phyloP scores from a whole-genome alignment of 30 jellyfish, hydroid and myxozoan species.

The Mastigias papua region DNA sequence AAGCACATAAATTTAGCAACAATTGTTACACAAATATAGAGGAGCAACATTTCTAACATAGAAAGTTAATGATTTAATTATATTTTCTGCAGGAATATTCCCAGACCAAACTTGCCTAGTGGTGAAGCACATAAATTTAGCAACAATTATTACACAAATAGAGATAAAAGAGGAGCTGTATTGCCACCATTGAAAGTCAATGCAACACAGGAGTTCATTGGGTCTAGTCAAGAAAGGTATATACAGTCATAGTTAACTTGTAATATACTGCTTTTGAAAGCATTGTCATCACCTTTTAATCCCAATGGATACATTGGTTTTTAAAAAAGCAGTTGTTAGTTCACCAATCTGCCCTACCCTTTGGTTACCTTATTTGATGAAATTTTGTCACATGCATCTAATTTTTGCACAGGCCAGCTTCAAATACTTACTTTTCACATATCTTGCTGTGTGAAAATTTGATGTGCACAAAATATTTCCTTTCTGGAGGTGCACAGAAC shows the following conservation, averaged over 20 bases:
- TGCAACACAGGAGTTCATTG: conserved; percentile 13
- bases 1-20: conserved; percentile 81
- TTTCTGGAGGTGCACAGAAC: no score
- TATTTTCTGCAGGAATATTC: conserved; percentile 43
- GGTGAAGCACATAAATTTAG: conserved; percentile 88
- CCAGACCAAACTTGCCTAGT: conserved; percentile 72
- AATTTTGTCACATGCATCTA: no score
- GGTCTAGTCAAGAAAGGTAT: conserved; percentile 39
- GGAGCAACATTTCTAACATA: conserved; percentile 70
- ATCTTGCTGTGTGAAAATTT: no score
- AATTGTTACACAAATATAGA: conserved; percentile 79
- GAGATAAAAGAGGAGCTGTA: conserved; percentile 75
- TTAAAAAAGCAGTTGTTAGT: no score
- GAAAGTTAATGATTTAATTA: no score
- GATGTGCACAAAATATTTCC: no score
- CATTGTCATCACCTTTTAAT: no score
- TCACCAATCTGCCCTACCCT: no score
- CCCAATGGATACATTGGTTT: no score
- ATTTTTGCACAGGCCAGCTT: no score
- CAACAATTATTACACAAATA: conserved; percentile 71
- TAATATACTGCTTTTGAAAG: background rate
- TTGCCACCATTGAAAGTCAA: conserved; percentile 66
- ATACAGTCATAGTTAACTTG: background rate
- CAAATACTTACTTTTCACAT: no score
- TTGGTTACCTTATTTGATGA: no score